Evolutionary conservation across 2,113 vertebrate species (phyloP), one percentile per base, ranked within the genome.

Genomic region (Rynchops niger): DNA sequence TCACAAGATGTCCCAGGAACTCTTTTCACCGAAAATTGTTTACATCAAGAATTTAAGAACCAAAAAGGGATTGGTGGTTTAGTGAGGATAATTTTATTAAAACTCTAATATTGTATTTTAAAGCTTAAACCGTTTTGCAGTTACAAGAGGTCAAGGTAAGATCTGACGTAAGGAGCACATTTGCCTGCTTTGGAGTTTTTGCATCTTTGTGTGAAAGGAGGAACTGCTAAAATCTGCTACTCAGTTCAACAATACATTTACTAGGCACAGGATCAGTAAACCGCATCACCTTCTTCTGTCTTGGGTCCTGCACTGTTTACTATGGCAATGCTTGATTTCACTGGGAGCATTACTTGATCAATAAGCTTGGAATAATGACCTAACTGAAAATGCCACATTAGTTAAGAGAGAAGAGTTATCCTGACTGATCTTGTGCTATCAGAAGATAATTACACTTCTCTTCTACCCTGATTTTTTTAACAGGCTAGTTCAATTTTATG

Each of bases 401-500:
- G 43, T 78, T 78, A 52, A 63, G 45, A 56, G 55, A 49, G 4
- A 15, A 12, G 52, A 58, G 36, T 84, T 88, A 62, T 67, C 62
- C 29, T 88, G 23, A 81, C 58, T 92, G 42, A 69, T 73, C 23
- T 55, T 70, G 2, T 63, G 21, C 40, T 82, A 34, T 76, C 65
- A 55, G 30, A 82, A 80, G 20, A 27, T 70, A 69, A 90, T 89
- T 63, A 49, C 25, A 42, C 18, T 79, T 84, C 42, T 74, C 56
- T 93, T 86, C 65, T 81, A 36, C 81, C 16, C 43, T 59, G 5
- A 58, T 87, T 52, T 91, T 86, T 59, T 83, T 49, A 45, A 66
- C 93, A 99, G 99, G 93, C 97, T 99, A 32, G 98, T 99, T 96
- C 99, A 99, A 45, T 99, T 99, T 98, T 99, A 99, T 97, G 97